A percentile compares a stretch with the other conserved stretches of the same genome.
Conservation (phyloP, 2,797 vertebrate genomes). For the Lepus townsendii region DNA sequence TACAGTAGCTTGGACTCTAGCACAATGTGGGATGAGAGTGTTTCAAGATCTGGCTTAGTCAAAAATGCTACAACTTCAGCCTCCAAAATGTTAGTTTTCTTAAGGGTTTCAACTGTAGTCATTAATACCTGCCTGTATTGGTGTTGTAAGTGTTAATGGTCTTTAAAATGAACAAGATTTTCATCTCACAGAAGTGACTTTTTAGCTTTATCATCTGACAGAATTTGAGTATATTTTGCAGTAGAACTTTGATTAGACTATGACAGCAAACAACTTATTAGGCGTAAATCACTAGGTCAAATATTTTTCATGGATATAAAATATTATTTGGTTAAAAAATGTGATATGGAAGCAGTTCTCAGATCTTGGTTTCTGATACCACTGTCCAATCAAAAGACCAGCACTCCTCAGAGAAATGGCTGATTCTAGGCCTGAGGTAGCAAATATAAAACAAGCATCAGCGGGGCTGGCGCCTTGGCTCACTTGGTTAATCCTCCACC, state of each 20-base stretch:
- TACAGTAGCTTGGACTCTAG: too few relatives aligned
- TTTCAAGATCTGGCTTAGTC: too few relatives aligned
- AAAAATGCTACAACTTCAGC: too few relatives aligned
- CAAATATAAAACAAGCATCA: too few relatives aligned
- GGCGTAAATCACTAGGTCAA: not conserved
- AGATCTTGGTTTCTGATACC: not conserved
- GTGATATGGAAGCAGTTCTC: not conserved
- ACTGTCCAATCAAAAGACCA: not conserved
- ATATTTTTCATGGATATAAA: not conserved
- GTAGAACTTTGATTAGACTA: not conserved
- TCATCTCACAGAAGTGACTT: not conserved
- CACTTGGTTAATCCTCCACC: too few relatives aligned
- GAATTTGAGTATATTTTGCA: not conserved
- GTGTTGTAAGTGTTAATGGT: not conserved
- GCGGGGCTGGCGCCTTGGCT: too few relatives aligned
- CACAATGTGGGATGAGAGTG: too few relatives aligned
- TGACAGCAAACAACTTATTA: not conserved
- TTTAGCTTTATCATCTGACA: not conserved
- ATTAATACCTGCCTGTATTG: not conserved
- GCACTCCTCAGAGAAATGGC: not conserved
- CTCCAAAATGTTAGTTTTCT: not conserved
- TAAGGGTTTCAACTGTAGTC: not conserved
- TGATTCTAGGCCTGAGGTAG: not conserved
- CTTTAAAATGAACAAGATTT: not conserved
- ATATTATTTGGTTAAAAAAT: not conserved